Conservation (phyloP, 2,888 invertebrate genomes). For the Abrostola triplasia region DNA sequence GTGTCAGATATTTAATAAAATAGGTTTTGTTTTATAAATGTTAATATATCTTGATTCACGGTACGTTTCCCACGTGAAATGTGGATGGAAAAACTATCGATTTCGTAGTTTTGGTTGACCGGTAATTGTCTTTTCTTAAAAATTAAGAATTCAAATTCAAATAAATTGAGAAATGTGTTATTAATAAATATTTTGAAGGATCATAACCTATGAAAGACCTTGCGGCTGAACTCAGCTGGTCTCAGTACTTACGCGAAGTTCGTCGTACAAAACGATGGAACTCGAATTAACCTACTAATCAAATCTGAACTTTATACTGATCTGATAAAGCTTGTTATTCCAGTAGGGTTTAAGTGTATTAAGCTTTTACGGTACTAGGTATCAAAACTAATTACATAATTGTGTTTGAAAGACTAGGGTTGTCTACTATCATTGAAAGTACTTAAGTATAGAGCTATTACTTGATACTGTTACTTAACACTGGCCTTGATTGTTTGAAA, state of each 20-base stretch:
- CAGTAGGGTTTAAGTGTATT: neutral
- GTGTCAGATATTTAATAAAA: neutral
- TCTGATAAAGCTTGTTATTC: slow-evolving; percentile 20
- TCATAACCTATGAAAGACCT: neutral
- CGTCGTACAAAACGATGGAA: slow-evolving; percentile 4
- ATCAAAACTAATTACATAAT: slow-evolving; percentile 34
- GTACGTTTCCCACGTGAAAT: slow-evolving; percentile 16
- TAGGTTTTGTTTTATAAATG: slow-evolving; percentile 5
- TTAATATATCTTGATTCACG: slow-evolving; percentile 9
- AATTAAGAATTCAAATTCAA: slow-evolving; percentile 10
- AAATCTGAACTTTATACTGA: slow-evolving; percentile 18
- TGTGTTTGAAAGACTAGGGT: slow-evolving; percentile 11
- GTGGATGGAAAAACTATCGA: slow-evolving; percentile 25
- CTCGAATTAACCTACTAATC: neutral
- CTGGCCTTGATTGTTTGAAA: neutral
- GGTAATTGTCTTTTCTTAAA: slow-evolving; percentile 1
- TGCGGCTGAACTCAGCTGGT: slow-evolving; percentile 10
- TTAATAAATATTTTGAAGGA: neutral
- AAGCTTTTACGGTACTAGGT: neutral
- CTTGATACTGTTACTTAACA: neutral
- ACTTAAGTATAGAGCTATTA: neutral
- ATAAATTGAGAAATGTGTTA: no score
- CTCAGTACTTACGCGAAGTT: neutral
- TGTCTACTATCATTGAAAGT: neutral
- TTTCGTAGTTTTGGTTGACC: slow-evolving; percentile 22